A percentile compares a stretch with the other conserved stretches of the same genome.
phyloP scores from a whole-genome alignment of 2,888 invertebrate genomes.

The Apamea sordens region DNA sequence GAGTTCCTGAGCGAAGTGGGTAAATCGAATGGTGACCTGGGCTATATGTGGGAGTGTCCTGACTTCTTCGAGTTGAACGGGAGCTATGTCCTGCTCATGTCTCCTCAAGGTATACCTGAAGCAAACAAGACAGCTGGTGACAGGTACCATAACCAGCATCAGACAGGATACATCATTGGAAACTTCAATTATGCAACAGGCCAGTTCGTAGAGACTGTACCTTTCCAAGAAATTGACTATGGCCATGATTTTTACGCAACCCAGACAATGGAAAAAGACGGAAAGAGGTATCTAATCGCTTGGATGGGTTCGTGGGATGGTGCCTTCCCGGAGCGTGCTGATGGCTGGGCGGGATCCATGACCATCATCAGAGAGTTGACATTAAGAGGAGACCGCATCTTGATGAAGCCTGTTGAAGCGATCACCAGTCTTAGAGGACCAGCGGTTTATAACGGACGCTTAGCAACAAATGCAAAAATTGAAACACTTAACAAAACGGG shows the following conservation, averaged over 20 bases:
- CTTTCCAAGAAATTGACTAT: slow-evolving; percentile 85
- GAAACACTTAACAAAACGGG: slow-evolving; percentile 72
- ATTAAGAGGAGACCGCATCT: slow-evolving; percentile 73
- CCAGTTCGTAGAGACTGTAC: slow-evolving; percentile 73
- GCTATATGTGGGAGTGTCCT: slow-evolving; percentile 89
- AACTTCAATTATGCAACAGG: slow-evolving; percentile 81
- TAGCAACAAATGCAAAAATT: slow-evolving; percentile 53
- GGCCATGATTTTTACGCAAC: slow-evolving; percentile 88
- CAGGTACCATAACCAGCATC: slow-evolving; percentile 80
- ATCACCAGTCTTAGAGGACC: slow-evolving; percentile 74
- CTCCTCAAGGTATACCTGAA: slow-evolving; percentile 82
- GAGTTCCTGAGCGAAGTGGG: slow-evolving; percentile 80
- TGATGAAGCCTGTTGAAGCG: slow-evolving; percentile 80
- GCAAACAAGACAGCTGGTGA: slow-evolving; percentile 77
- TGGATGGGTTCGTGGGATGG: slow-evolving; percentile 88
- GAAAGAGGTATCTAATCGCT: slow-evolving; percentile 80
- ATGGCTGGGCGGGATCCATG: slow-evolving; percentile 86
- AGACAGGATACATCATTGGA: slow-evolving; percentile 86
- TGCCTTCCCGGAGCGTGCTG: slow-evolving; percentile 77
- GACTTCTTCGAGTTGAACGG: slow-evolving; percentile 86
- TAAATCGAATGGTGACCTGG: slow-evolving; percentile 79
- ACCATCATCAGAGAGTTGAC: slow-evolving; percentile 83
- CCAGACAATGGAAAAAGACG: slow-evolving; percentile 80
- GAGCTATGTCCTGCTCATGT: slow-evolving; percentile 84
- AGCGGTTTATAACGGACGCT: slow-evolving; percentile 60